A percentile compares a stretch with the other conserved stretches of the same genome.
Conservation (phyloP, 2,888 invertebrate genomes). For the Anoncus sp. region DNA sequence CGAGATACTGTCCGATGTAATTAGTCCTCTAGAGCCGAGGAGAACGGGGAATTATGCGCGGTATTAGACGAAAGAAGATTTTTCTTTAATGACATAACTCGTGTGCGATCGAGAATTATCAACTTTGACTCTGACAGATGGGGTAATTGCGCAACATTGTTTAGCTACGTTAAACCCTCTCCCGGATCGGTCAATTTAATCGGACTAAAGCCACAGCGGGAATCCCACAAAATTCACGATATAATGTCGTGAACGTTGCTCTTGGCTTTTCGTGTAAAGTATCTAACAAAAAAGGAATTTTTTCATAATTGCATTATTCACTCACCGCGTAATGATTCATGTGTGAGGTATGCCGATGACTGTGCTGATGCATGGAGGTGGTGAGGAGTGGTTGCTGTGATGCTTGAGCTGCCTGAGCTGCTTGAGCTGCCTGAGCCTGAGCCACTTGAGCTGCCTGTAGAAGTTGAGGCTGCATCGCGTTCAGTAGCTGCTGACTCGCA, state of each 20-base stretch:
- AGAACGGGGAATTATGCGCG: constrained; percentile 42
- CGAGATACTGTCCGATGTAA: constrained; percentile 73
- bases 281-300: background rate
- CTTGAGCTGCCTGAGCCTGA: constrained; percentile 76
- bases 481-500: constrained; percentile 89
- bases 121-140: constrained; percentile 64
- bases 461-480: constrained; percentile 89
- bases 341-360: constrained; percentile 80
- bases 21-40: constrained; percentile 69
- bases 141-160: constrained; percentile 58
- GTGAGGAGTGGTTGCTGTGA: constrained; percentile 79
- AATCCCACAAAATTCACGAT: no score
- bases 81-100: constrained; percentile 77
- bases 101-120: constrained; percentile 70
- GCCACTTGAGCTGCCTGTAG: constrained; percentile 81
- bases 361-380: constrained; percentile 80
- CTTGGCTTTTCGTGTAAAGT: background rate
- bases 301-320: constrained; percentile 13
- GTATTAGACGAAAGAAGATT: constrained; percentile 67
- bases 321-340: constrained; percentile 80
- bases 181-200: constrained; percentile 38
- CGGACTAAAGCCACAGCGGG: constrained; percentile 15
- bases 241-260: background rate
- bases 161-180: constrained; percentile 12
- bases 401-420: constrained; percentile 76